Evolutionary conservation across 2,113 vertebrate genomes (phyloP), one percentile per base, ranked within the genome.

Genomic region (Ammodytes dubius): DNA sequence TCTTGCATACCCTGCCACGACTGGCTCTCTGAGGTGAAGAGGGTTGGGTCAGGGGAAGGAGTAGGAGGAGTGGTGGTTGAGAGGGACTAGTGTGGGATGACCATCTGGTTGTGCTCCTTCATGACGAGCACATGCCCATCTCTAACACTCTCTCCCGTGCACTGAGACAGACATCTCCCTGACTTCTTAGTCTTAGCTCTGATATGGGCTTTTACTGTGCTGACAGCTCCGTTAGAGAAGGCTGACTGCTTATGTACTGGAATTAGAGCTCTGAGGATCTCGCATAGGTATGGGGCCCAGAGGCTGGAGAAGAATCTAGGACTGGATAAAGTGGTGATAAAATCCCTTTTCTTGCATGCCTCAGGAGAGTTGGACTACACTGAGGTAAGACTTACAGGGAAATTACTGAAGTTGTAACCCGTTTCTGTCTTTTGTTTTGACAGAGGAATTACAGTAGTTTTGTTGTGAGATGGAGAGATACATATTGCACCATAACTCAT

Each of bases 71-170:
- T 69, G 85, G 67, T 80, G 67, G 70, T 78, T 68, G 84, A 67
- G 74, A 68, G 70, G 81, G 66, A 77, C 71, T 43, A 74, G 85
- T 85, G 87, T 82, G 89, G 84, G 87, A 85, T 86, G 89, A 88
- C 92, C 92, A 94, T 94, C 94, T 95, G 94, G 90, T 88, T 85
- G 85, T 68, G 79, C 82, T 89, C 79, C 91, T 92, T 70, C 82
- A 77, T 80, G 74, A 84, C 87, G 76, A 53, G 71, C 84, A 82
- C 79, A 86, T 67, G 84, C 80, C 80, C 73, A 85, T 87, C 84
- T 83, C 82, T 63, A n/a, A 78, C 82, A 80, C 82, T 80, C 79
- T 85, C 80, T 73, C 84, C 81, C 82, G 88, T 80, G 14, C 83
- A 52, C 70, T 69, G 86, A 86, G 87, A 84, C 88, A 90, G 74